A percentile compares a stretch with the other conserved stretches of the same genome.
phyloP scores from a whole-genome alignment of 1,140 invertebrate genomes.

The Trichogramma pretiosum region DNA sequence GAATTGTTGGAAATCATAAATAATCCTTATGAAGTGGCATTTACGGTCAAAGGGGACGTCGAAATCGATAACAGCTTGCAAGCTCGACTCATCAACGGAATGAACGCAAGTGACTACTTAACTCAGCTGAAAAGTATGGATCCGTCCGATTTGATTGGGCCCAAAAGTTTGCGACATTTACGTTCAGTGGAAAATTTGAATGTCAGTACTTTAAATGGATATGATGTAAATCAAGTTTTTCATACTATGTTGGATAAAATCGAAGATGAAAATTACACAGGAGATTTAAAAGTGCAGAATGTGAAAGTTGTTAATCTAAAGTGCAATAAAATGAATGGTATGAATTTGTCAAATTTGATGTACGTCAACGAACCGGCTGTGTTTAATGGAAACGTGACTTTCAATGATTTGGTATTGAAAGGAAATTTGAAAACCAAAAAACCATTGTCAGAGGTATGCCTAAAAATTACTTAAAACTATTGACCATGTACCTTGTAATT shows the following conservation, averaged over 20 bases:
- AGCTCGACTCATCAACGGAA: slow-evolving; percentile 15
- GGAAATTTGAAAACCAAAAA: no score
- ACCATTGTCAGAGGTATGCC: no score
- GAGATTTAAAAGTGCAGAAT: slow-evolving; percentile 11
- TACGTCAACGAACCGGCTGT: slow-evolving; percentile 21
- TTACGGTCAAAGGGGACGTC: slow-evolving; percentile 23
- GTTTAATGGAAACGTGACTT: slow-evolving; percentile 21
- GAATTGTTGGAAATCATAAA: background rate
- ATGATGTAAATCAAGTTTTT: slow-evolving; percentile 16
- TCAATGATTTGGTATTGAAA: no score
- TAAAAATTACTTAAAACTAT: no score
- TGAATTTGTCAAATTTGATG: slow-evolving; percentile 13
- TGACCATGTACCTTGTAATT: no score
- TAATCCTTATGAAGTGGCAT: background rate
- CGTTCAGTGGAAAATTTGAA: slow-evolving; percentile 17
- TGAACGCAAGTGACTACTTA: slow-evolving; percentile 10
- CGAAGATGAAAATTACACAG: slow-evolving; percentile 15
- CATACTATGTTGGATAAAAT: slow-evolving; percentile 19
- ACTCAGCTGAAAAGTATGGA: slow-evolving; percentile 6
- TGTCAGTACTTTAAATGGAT: slow-evolving; percentile 11
- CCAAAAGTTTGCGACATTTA: slow-evolving; percentile 15
- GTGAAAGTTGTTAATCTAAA: slow-evolving; percentile 11
- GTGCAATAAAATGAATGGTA: slow-evolving; percentile 20
- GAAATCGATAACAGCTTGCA: slow-evolving; percentile 16
- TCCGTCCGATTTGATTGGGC: slow-evolving; percentile 14